Evolutionary conservation across 2,113 vertebrate species (phyloP).

Genomic region (Otocyon megalotis): DNA sequence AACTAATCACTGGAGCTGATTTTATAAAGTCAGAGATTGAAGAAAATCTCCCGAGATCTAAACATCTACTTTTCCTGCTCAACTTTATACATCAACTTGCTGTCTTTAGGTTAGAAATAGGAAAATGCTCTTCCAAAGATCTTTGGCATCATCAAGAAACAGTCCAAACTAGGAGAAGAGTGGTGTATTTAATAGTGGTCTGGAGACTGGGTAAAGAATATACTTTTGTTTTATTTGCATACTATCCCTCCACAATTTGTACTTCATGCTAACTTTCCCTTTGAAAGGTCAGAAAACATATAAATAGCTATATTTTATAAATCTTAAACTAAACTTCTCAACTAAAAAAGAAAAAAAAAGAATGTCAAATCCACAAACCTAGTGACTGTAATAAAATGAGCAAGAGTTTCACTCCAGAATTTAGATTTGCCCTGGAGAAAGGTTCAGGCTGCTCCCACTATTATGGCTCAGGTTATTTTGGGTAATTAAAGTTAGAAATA

Average conservation of each 20-base stretch:
- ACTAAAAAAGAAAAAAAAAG: background rate
- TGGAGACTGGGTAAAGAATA: background rate
- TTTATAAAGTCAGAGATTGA: conserved; percentile 52
- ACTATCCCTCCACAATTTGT: conserved; percentile 32
- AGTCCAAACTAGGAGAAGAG: conserved; percentile 20
- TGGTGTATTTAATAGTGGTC: background rate
- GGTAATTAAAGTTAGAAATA: background rate
- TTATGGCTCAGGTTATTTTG: background rate
- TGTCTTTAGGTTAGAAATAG: conserved; percentile 34
- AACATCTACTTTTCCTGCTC: conserved; percentile 20
- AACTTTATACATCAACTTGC: conserved; percentile 41
- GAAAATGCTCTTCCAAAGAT: conserved; percentile 36
- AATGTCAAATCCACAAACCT: background rate
- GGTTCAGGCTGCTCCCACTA: background rate
- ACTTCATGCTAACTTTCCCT: background rate
- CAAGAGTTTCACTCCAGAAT: background rate
- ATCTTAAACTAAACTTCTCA: conserved; percentile 40
- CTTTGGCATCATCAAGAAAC: conserved; percentile 40
- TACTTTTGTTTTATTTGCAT: conserved; percentile 37
- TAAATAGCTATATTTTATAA: conserved; percentile 23
- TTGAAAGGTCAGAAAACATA: conserved; percentile 57
- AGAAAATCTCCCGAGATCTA: conserved; percentile 53
- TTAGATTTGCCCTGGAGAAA: conserved; percentile 28
- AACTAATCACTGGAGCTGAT: conserved; percentile 25
- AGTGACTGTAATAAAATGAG: background rate